Evolutionary conservation across 2,113 vertebrate genomes (phyloP).

Genomic region (Acrocephalus kingi): DNA sequence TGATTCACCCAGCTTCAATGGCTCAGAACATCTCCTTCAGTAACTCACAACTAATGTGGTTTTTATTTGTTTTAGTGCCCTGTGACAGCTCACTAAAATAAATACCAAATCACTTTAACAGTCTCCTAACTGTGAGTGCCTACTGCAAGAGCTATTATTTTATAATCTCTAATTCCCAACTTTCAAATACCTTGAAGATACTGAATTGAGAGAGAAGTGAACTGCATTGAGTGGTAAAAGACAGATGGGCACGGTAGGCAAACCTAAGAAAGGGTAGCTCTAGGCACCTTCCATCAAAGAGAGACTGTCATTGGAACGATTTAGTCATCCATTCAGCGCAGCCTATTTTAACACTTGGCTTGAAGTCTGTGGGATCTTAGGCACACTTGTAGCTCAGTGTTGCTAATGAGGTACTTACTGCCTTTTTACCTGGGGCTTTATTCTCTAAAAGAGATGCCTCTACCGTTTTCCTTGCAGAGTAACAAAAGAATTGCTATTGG

Average conservation of each 20-base stretch:
- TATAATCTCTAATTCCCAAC: slow-evolving; percentile 44
- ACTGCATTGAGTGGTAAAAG: slow-evolving; percentile 5
- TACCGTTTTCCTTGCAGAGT: slow-evolving; percentile 29
- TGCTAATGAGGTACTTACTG: slow-evolving; percentile 49
- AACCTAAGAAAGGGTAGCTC: slow-evolving; percentile 9
- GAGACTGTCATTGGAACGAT: slow-evolving; percentile 43
- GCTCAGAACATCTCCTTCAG: not conserved
- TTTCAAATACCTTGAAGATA: slow-evolving; percentile 44
- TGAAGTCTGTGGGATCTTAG: not conserved
- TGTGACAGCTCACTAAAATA: not conserved
- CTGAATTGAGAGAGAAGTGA: slow-evolving; percentile 38
- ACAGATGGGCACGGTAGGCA: not conserved
- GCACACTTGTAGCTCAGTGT: not conserved
- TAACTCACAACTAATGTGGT: slow-evolving; percentile 34
- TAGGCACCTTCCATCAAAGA: slow-evolving; percentile 39
- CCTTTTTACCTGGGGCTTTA: slow-evolving; percentile 27
- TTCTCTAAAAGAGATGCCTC: slow-evolving; percentile 17
- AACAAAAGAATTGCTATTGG: slow-evolving; percentile 44
- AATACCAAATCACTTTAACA: slow-evolving; percentile 56
- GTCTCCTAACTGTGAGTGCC: slow-evolving; percentile 13
- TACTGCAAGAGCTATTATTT: slow-evolving; percentile 39
- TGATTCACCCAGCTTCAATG: not conserved
- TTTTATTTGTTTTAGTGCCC: slow-evolving; percentile 53
- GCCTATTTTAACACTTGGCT: slow-evolving; percentile 53
- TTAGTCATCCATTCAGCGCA: slow-evolving; percentile 21